Evolutionary conservation across 2,797 vertebrate genomes (phyloP), one percentile per base, ranked within the genome.

Genomic region (Lacerta agilis): DNA sequence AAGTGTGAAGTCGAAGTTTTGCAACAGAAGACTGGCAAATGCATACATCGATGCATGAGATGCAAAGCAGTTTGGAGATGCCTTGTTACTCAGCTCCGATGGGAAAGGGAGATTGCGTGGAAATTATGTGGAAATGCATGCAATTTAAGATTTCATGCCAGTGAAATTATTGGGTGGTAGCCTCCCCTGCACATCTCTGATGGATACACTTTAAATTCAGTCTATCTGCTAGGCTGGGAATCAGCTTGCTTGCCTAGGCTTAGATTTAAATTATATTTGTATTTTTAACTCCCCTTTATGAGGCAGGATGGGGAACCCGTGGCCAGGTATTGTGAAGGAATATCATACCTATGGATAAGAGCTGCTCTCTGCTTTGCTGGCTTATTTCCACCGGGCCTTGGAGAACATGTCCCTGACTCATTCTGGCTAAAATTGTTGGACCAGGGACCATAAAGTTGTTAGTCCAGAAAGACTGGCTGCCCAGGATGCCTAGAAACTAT

Each of bases 1-100:
- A n/a, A 93, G 71, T 66, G 86, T 86, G 90, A 87, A 81, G 71
- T 94, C 90, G 87, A 93, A 94, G 88, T 86, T 86, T 13, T 93
- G 90, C 81, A 95, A 92, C 87, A 7, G 2, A 90, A 92, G 91
- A 85, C 82, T 91, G 77, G 89, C 90, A 95, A 79, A 23, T 25
- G 55, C 82, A 90, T 82, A n/a, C 69, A 36, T 82, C 77, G 85
- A 92, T 90, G 87, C 61, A 87, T 41, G 89, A 91, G 89, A 88
- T 90, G 78, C 82, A 86, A 87, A 89, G 79, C 49, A 29, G 5
- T 86, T 93, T 86, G 79, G 82, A 90, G 88, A 91, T 88, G 73
- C 77, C 0, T 0, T 41, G 38, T 92, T 88, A 90, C 90, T 91
- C 67, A 86, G 20, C 61, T 81, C 76, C 58, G 73, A 73, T 91